phyloP scores from a whole-genome alignment of 2,888 invertebrate genomes.

The Caenorhabditis sp. region DNA sequence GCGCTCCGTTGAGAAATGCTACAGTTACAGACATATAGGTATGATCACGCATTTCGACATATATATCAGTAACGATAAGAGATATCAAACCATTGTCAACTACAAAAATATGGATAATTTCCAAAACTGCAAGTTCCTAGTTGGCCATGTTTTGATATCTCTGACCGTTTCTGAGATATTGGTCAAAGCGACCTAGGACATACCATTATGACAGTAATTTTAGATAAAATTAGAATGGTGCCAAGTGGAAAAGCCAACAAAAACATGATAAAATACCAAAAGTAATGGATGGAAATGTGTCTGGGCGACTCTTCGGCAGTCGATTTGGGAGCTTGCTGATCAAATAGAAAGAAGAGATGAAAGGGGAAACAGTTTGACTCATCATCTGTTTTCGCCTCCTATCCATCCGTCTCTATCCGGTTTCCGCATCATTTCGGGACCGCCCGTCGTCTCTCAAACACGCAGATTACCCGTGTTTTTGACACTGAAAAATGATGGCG shows the following conservation, averaged over 20 bases:
- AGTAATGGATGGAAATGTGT: not conserved
- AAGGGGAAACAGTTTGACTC: slow-evolving; percentile 5
- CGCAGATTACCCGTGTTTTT: slow-evolving; percentile 10
- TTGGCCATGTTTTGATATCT: no score
- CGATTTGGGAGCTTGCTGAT: slow-evolving; percentile 2
- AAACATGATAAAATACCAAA: not conserved
- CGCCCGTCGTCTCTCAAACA: not conserved
- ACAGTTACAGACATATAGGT: no score
- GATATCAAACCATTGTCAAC: no score
- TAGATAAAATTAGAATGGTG: not conserved
- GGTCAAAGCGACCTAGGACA: not conserved
- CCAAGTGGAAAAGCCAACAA: not conserved
- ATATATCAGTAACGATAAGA: no score
- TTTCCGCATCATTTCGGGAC: slow-evolving; percentile 8
- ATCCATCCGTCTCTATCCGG: not conserved
- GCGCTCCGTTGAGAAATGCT: no score
- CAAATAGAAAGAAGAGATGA: not conserved
- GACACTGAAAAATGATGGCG: slow-evolving; percentile 9
- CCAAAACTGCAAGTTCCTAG: no score
- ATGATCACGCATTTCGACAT: no score
- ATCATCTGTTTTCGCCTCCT: no score
- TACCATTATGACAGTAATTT: no score
- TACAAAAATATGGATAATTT: no score
- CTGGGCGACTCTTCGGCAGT: not conserved
- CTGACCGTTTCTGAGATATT: no score